A percentile compares a stretch with the other conserved stretches of the same genome.
phyloP scores from a whole-genome alignment of 2,888 invertebrate species.

The Leptopilina myrica region DNA sequence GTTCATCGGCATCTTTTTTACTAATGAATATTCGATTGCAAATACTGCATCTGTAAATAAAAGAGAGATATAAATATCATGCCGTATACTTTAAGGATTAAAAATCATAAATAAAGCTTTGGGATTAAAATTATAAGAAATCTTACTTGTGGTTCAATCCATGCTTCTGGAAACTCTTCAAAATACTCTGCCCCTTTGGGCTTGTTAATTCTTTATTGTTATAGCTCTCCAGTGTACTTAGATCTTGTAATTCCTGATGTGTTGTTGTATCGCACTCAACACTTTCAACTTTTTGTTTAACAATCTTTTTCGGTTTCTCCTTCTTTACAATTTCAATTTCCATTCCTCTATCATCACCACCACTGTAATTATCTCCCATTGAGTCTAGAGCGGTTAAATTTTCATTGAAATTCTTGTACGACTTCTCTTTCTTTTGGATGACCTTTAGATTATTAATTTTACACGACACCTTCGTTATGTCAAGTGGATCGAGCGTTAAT shows the following conservation, averaged over 20 bases:
- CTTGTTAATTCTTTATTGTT: neutral
- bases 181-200: neutral
- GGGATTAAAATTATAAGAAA: neutral
- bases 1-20: conserved; percentile 64
- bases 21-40: conserved; percentile 64
- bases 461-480: conserved; percentile 50
- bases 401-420: conserved; percentile 58
- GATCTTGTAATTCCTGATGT: neutral
- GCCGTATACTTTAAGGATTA: too few relatives aligned
- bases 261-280: conserved; percentile 27
- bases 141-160: conserved; percentile 4
- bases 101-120: too few relatives aligned
- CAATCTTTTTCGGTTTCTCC: neutral
- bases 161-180: neutral
- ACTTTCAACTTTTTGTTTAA: conserved; percentile 6
- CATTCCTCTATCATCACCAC: conserved; percentile 16
- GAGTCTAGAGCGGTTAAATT: conserved; percentile 51
- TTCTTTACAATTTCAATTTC: conserved; percentile 43
- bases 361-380: conserved; percentile 60
- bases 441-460: conserved; percentile 60
- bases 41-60: conserved; percentile 63
- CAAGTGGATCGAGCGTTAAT: conserved; percentile 64
- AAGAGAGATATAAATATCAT: neutral
- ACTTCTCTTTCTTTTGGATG: conserved; percentile 46
- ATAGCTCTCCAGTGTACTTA: neutral